A percentile compares a stretch with the other conserved stretches of the same genome.
Evolutionary conservation across 2,113 vertebrate species (phyloP).

Genomic region (Clarias batrachus): DNA sequence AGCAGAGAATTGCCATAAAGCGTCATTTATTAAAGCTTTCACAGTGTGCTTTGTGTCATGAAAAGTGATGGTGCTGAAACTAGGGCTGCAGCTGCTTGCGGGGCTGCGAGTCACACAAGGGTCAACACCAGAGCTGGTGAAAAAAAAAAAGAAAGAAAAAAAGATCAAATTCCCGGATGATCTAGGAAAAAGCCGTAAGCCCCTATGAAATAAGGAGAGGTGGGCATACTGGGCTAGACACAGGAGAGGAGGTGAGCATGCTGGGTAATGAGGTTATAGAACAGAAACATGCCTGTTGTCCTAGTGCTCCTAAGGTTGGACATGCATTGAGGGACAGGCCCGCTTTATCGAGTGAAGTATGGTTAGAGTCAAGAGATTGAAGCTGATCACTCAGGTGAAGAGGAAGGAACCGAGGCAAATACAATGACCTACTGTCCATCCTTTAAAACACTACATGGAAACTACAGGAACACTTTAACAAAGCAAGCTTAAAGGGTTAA

Average conservation of each 20-base stretch:
- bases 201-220: not conserved
- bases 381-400: not conserved
- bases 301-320: not conserved
- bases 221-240: not conserved
- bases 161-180: not conserved
- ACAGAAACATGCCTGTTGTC: not conserved
- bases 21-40: not conserved
- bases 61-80: constrained; percentile 7
- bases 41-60: not conserved
- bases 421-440: not conserved
- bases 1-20: not conserved
- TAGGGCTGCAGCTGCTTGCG: constrained; percentile 31
- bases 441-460: not conserved
- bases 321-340: not conserved
- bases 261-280: constrained; percentile 11
- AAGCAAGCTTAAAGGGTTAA: not conserved
- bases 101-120: not conserved
- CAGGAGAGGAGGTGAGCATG: not conserved
- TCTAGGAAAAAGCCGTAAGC: not conserved
- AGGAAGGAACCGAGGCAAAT: not conserved
- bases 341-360: not conserved
- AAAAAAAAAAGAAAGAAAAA: not conserved
- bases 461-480: not conserved
- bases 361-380: not conserved
- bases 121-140: constrained; percentile 7